Conservation (phyloP, 1,140 invertebrate species). For the Cotesia chilonis region DNA sequence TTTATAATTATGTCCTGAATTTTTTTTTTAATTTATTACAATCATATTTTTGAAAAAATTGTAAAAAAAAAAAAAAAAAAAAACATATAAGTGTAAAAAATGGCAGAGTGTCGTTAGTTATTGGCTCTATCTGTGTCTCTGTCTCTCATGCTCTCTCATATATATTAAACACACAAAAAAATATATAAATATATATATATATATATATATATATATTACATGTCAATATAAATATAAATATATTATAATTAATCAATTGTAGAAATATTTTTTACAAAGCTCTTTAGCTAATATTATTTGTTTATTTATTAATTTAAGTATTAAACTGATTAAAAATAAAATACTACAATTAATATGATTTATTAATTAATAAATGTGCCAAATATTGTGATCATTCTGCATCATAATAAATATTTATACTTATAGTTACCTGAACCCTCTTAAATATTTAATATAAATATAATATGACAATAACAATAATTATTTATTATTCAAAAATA, state of each 20-base stretch:
- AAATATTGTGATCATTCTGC: constrained; percentile 45
- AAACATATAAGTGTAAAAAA: constrained; percentile 17
- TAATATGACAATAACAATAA: constrained; percentile 1
- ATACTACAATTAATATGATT: constrained; percentile 25
- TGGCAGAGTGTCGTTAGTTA: neutral
- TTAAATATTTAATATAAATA: neutral
- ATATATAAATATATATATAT: neutral
- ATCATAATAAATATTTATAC: constrained; percentile 39
- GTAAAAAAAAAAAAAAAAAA: neutral
- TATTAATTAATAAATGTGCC: constrained; percentile 47
- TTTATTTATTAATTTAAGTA: constrained; percentile 25
- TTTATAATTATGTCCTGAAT: neutral
- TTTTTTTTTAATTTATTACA: neutral
- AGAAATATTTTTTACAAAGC: too few relatives aligned
- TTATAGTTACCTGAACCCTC: constrained; percentile 25
- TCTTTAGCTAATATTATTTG: neutral
- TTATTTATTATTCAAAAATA: constrained; percentile 38
- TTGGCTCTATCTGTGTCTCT: constrained; percentile 1
- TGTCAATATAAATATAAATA: constrained; percentile 6
- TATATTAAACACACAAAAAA: neutral
- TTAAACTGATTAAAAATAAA: constrained; percentile 17
- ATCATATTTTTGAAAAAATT: neutral
- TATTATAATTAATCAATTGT: too few relatives aligned
- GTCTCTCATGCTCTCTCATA: neutral
- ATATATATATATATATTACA: neutral